Evolutionary conservation across 2,113 vertebrate genomes (phyloP), one percentile per base, ranked within the genome.

Genomic region (Chaetops frenatus): DNA sequence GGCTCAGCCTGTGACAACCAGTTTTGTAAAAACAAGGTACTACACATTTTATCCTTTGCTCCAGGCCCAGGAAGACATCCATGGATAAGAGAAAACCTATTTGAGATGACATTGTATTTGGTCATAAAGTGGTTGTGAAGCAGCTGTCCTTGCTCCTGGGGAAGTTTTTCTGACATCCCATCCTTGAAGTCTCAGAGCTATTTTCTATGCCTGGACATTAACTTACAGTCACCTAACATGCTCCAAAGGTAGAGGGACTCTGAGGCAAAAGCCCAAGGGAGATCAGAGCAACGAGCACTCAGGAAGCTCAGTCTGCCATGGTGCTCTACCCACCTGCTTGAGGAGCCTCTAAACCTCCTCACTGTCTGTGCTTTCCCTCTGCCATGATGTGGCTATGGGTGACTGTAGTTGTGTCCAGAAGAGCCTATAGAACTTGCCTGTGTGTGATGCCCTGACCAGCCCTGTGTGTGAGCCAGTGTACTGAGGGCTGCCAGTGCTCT

Each of bases 371-470:
- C 62, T 53, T 85, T 19, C 23, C 29, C 27, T 74, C 28, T 36
- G 67, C 28, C 6, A 4, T 44, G 13, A 36, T 16, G 13, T 53
- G 36, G 29, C 48, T 42, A 7, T 40, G n/a, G 53, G 27, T 76
- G 10, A n/a, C 53, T 60, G 35, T 3, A 40, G 44, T 1, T 50
- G 51, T 15, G 53, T 48, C 11, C 48, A 72, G 38, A 58, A 87
- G 4, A 84, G 20, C 57, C 48, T 56, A n/a, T 13, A 79, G 71
- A 91, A 42, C 19, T 44, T 79, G 28, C 20, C 25, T 61, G 18
- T 48, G 16, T 0, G 0, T 2, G 0, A 51, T 76, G 66, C 17
- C n/a, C 38, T 62, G 21, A 35, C 4, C 1, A 3, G 38, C 42
- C 84, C 51, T 21, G n/a, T n/a, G n/a, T 61, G 33, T 29, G 35